phyloP scores from a whole-genome alignment of 2,113 vertebrate species.

The Callospermophilus lateralis region DNA sequence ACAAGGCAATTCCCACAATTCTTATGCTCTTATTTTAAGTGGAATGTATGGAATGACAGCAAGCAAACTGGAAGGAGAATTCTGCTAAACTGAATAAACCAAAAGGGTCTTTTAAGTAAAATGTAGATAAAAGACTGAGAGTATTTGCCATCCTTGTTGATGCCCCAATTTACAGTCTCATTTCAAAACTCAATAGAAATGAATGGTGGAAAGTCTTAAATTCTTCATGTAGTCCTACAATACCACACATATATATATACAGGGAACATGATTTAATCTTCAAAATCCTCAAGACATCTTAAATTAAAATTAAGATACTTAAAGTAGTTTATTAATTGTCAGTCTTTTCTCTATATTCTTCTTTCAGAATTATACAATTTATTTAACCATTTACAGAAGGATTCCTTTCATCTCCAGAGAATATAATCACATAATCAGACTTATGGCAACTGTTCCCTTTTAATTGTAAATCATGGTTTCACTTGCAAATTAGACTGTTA shows the following conservation, averaged over 20 bases:
- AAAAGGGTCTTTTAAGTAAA: constrained; percentile 38
- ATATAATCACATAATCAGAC: constrained; percentile 52
- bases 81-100: background rate
- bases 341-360: constrained; percentile 11
- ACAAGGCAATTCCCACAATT: background rate
- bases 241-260: background rate
- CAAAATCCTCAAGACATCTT: constrained; percentile 36
- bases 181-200: background rate
- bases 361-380: constrained; percentile 32
- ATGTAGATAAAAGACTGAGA: background rate
- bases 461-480: constrained; percentile 73
- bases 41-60: background rate
- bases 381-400: constrained; percentile 43
- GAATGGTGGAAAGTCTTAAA: background rate
- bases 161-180: background rate
- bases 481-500: constrained; percentile 76
- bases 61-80: background rate
- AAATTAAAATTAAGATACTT: constrained; percentile 43
- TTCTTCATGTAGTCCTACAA: background rate
- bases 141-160: background rate
- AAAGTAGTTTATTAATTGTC: constrained; percentile 45
- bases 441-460: constrained; percentile 47
- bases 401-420: constrained; percentile 51
- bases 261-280: constrained; percentile 5
- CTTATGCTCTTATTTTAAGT: background rate